Evolutionary conservation across 1,140 invertebrate species (phyloP), one percentile per base, ranked within the genome.

Genomic region (Cyclina sinensis): DNA sequence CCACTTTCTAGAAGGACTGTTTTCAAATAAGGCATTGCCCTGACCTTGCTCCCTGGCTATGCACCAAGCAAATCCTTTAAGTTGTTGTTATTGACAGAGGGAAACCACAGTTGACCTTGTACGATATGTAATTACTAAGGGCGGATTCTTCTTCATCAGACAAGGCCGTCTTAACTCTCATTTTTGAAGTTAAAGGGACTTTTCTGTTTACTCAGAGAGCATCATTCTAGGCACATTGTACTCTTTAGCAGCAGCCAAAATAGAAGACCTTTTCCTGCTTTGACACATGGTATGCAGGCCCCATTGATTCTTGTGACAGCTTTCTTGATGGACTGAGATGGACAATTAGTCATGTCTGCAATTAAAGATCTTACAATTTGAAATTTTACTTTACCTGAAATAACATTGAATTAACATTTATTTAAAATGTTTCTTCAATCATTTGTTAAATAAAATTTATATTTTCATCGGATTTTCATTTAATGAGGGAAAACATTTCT

Each of bases 31-130:
- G 27, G 54, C 76, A 57, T 79, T 27, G 0, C 24, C 57, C 46
- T 83, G 68, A 1, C 59, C 59, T 1, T 54, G 32, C 32, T 83
- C 35, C 43, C 68, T 83, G 1, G 62, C 57, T 4, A 83, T 83
- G 46, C 80, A 83, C 80, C 80, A 83, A 5, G 59, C 80, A 46
- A 83, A 65, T 4, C 80, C 80, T 9, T 46, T 21, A 14, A 83
- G 0, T 7, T 68, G 80, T 21, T 43, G 21, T n/a, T 1, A 83
- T 83, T 2, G 80, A 46, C 3, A 80, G 46, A 18, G 51, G 48
- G 70, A 86, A 86, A 12, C 83, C 83, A 39, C 70, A 70, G 35
- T 86, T 86, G 21, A 43, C 68, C 65, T 74, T 86, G 48, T 74
- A 86, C 0, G 1, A 14, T 11, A 74, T 86, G 27, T 86, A 86